A percentile compares a stretch with the other conserved stretches of the same genome.
Conservation (phyloP, 2,888 invertebrate species). For the Hyles lineata region DNA sequence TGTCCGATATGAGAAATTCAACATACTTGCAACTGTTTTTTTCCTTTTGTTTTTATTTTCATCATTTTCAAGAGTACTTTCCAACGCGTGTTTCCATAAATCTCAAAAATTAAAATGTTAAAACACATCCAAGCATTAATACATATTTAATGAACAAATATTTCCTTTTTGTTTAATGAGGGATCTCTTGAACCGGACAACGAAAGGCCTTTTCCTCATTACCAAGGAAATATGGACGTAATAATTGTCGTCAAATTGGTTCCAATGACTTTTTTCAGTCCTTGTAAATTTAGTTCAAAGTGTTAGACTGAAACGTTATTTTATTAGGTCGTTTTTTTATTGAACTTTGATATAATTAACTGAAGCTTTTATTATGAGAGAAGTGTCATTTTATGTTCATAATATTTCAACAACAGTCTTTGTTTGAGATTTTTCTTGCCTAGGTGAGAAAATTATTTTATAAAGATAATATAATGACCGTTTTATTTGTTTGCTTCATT, state of each 20-base stretch:
- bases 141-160: slow-evolving; percentile 6
- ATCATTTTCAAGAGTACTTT: too few relatives aligned
- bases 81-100: background rate
- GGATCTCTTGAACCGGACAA: slow-evolving; percentile 16
- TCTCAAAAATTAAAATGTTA: background rate
- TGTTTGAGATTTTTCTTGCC: background rate
- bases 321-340: background rate
- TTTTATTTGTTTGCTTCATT: too few relatives aligned
- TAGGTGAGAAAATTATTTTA: too few relatives aligned
- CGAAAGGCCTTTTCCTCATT: slow-evolving; percentile 11
- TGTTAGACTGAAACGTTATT: background rate
- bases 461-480: too few relatives aligned
- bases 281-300: slow-evolving; percentile 3
- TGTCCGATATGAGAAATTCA: too few relatives aligned
- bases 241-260: slow-evolving; percentile 19
- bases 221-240: slow-evolving; percentile 13
- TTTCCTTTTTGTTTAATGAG: slow-evolving; percentile 14
- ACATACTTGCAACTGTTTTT: too few relatives aligned
- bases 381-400: background rate
- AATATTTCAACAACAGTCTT: background rate
- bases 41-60: too few relatives aligned
- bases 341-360: background rate
- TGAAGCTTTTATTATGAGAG: background rate
- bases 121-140: background rate
- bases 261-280: background rate